Evolutionary conservation across 2,888 invertebrate species (phyloP).

Genomic region (Halictus quadricinctus): DNA sequence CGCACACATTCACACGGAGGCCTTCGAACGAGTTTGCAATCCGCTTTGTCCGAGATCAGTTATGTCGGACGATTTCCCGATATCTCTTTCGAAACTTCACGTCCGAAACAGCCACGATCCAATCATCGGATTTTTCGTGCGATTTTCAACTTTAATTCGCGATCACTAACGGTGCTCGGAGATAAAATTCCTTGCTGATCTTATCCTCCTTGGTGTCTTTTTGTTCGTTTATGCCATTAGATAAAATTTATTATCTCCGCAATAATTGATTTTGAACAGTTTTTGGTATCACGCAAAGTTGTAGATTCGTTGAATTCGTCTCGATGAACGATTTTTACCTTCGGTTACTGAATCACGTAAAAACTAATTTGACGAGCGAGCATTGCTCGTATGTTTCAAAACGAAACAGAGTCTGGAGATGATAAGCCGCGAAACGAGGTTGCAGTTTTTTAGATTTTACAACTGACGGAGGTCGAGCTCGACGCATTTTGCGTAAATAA

Average conservation of each 20-base stretch:
- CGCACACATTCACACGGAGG: neutral
- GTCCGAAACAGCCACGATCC: neutral
- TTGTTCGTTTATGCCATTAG: neutral
- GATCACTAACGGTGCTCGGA: neutral
- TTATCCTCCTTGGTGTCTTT: neutral
- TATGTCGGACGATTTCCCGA: conserved; percentile 11
- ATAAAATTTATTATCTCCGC: neutral
- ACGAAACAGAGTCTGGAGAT: neutral
- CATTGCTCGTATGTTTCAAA: no score
- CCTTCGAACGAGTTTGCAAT: conserved; percentile 38
- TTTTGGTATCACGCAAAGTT: no score
- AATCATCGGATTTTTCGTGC: neutral
- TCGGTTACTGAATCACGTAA: neutral
- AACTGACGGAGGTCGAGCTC: neutral
- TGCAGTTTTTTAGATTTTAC: neutral
- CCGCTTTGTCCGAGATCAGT: conserved; percentile 63
- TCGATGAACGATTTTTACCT: neutral
- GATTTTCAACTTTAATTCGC: neutral
- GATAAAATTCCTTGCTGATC: neutral
- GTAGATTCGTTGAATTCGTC: neutral
- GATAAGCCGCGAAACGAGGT: neutral
- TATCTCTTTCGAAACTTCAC: neutral
- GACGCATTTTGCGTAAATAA: neutral
- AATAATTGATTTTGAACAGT: neutral
- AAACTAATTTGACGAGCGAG: neutral